These are phyloP conservation scores for Clivina fossor DNA, from an alignment of 2,888 invertebrate genomes.

Conservation along the genomic window DNA sequence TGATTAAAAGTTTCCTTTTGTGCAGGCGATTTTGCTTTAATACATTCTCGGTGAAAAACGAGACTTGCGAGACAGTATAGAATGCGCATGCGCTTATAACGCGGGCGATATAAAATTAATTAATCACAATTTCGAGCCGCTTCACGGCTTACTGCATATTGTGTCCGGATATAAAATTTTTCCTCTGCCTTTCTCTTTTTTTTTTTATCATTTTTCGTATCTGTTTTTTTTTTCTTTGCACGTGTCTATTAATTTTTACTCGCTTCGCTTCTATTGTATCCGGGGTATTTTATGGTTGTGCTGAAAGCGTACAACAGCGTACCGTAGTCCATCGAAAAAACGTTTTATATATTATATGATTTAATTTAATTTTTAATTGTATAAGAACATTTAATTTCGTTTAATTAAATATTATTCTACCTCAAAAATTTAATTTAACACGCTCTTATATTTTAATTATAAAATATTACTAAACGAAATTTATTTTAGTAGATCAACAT, in stretches of 20 bases:
- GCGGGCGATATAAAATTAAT: constrained; percentile 17
- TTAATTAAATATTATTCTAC: too few relatives aligned
- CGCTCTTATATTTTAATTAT: too few relatives aligned
- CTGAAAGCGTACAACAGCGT: neutral
- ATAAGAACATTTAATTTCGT: too few relatives aligned
- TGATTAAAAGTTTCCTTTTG: constrained; percentile 27
- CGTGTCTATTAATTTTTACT: constrained; percentile 29
- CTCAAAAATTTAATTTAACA: too few relatives aligned
- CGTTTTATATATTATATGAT: too few relatives aligned
- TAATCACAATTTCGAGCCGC: constrained; percentile 25
- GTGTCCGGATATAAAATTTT: constrained; percentile 22
- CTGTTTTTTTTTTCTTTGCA: constrained; percentile 18
- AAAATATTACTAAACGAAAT: too few relatives aligned
- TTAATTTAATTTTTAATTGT: too few relatives aligned
- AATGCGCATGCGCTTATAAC: neutral
- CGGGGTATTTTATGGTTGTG: constrained; percentile 11
- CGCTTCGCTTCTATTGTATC: constrained; percentile 13
- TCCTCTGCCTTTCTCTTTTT: too few relatives aligned
- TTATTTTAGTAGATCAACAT: too few relatives aligned
- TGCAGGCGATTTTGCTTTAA: too few relatives aligned
- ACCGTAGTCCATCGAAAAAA: too few relatives aligned
- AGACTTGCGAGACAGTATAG: constrained; percentile 1
- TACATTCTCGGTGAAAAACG: constrained; percentile 23
- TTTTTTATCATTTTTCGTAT: too few relatives aligned
- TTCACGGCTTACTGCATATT: constrained; percentile 23